Evolutionary conservation across 2,797 vertebrate species (phyloP).

Genomic region (Brachyalestes nurse): DNA sequence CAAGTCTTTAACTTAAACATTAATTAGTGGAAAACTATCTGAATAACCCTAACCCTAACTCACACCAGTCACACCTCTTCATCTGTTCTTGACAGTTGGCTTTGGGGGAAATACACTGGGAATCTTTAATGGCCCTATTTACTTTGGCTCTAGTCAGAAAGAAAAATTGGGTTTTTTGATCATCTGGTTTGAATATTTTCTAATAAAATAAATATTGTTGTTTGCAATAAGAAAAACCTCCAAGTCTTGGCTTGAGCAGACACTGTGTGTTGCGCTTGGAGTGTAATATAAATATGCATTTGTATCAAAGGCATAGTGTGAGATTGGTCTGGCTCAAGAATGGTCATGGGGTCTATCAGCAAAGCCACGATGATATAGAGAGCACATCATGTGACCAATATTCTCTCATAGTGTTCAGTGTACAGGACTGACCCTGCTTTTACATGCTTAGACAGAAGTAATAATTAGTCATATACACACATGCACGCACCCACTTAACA

Average conservation of each 20-base stretch:
- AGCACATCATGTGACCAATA: slow-evolving; percentile 44
- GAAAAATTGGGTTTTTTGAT: slow-evolving; percentile 65
- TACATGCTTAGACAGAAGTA: slow-evolving; percentile 16
- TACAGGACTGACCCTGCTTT: background rate
- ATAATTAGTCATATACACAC: background rate
- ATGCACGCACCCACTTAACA: too few relatives aligned
- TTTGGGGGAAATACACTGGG: slow-evolving; percentile 58
- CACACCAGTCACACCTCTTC: slow-evolving; percentile 35
- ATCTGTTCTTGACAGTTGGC: slow-evolving; percentile 61
- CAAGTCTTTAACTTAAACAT: slow-evolving; percentile 60
- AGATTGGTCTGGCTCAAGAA: slow-evolving; percentile 19
- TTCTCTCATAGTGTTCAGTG: background rate
- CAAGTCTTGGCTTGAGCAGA: slow-evolving; percentile 57
- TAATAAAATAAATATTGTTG: slow-evolving; percentile 85
- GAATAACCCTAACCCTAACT: slow-evolving; percentile 27
- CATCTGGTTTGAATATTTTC: slow-evolving; percentile 80
- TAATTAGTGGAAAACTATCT: slow-evolving; percentile 62
- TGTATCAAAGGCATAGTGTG: slow-evolving; percentile 55
- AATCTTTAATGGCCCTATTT: slow-evolving; percentile 67
- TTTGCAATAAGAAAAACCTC: slow-evolving; percentile 78
- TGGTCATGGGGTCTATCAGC: slow-evolving; percentile 23
- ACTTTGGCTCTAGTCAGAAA: slow-evolving; percentile 63
- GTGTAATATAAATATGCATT: slow-evolving; percentile 62
- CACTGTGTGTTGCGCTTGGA: slow-evolving; percentile 63
- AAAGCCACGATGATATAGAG: slow-evolving; percentile 42